A percentile compares a stretch with the other conserved stretches of the same genome.
Evolutionary conservation across 30 jellyfish, hydroid and myxozoan genomes (phyloP).

Genomic region (Aurelia sp.): DNA sequence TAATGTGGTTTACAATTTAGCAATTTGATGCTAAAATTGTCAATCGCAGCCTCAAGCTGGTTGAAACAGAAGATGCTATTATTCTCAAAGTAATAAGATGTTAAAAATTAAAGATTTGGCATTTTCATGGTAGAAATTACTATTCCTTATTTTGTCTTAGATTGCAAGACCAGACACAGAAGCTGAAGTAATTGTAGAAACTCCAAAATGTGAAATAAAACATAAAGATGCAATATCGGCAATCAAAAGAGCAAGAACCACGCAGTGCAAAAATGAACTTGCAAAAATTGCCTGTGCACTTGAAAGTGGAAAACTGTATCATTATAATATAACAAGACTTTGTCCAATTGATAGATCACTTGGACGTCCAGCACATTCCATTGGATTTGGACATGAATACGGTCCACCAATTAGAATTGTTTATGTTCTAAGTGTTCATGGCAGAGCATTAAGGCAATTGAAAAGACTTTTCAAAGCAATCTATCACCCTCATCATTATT

Average conservation of each 20-base stretch:
- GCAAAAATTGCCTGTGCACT: slow-evolving; percentile 70
- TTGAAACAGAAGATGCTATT: no score
- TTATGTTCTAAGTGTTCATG: slow-evolving; percentile 89
- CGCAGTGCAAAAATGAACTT: slow-evolving; percentile 77
- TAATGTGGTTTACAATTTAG: no score
- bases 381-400: slow-evolving; percentile 75
- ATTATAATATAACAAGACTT: slow-evolving; percentile 77
- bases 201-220: slow-evolving; percentile 59
- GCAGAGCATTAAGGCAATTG: slow-evolving; percentile 92
- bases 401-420: slow-evolving; percentile 93
- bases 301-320: slow-evolving; percentile 69
- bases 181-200: slow-evolving; percentile 25
- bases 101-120: no score
- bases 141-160: neutral
- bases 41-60: no score
- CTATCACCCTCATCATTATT: slow-evolving; percentile 89
- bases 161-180: slow-evolving; percentile 36
- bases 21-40: no score
- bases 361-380: slow-evolving; percentile 95
- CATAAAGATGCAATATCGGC: slow-evolving; percentile 98
- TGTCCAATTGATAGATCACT: slow-evolving; percentile 86
- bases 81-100: no score
- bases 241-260: slow-evolving; percentile 79
- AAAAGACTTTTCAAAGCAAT: slow-evolving; percentile 89
- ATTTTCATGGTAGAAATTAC: no score